These are phyloP conservation scores for Sebastes taczanowskii DNA, from an alignment of 2,797 vertebrate genomes.

Conservation along the genomic window DNA sequence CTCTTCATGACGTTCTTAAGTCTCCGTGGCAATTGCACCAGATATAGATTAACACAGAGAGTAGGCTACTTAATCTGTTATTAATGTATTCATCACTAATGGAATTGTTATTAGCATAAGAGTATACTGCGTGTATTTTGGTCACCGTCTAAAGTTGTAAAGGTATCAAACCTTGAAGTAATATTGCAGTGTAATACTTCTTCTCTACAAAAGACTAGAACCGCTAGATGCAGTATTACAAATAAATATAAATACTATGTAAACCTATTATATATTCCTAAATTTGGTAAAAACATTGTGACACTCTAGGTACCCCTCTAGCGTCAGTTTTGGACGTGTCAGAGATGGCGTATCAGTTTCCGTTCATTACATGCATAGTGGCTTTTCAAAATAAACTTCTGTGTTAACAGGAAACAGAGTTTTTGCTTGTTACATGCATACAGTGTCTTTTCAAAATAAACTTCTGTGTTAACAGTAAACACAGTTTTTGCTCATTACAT, in stretches of 20 bases:
- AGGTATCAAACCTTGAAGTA: not conserved
- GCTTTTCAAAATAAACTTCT: not conserved
- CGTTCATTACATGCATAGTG: not conserved
- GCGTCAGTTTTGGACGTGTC: not conserved
- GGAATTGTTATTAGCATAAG: not conserved
- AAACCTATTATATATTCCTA: not conserved
- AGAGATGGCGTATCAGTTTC: not conserved
- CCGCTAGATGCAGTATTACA: not conserved
- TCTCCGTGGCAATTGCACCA: not conserved
- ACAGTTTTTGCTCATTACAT: too few species aligned
- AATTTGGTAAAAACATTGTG: too few species aligned
- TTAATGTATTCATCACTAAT: slow-evolving; percentile 4
- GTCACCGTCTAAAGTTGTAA: not conserved
- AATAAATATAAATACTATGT: not conserved
- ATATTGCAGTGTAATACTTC: not conserved
- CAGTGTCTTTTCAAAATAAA: not conserved
- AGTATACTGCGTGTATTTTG: not conserved
- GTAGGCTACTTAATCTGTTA: not conserved
- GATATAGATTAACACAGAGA: slow-evolving; percentile 15
- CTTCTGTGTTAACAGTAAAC: not conserved
- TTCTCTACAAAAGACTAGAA: too few species aligned
- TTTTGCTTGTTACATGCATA: not conserved
- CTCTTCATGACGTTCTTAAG: slow-evolving; percentile 18
- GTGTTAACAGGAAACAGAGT: not conserved
- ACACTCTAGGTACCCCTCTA: not conserved